Conservation (phyloP, 2,797 vertebrate species). For the Odontamblyopus rebecca region DNA sequence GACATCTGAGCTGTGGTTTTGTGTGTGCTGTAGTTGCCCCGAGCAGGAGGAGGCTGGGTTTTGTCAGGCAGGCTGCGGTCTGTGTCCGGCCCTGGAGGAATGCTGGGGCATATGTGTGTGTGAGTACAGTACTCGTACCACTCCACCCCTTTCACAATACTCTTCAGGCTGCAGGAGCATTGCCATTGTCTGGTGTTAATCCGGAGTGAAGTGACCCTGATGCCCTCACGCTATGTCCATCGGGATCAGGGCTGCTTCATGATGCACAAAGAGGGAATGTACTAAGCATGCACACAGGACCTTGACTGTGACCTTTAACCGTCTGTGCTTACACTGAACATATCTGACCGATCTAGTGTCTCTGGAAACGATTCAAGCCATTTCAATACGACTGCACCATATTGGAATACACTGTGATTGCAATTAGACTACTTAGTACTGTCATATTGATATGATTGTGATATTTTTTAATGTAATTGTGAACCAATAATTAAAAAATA, state of each 20-base stretch:
- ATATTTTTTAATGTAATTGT: no score
- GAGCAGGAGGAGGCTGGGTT: slow-evolving; percentile 14
- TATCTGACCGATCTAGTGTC: slow-evolving; percentile 13
- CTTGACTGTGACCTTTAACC: slow-evolving; percentile 37
- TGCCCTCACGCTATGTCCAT: slow-evolving; percentile 47
- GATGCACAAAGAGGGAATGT: slow-evolving; percentile 48
- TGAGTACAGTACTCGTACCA: slow-evolving; percentile 7
- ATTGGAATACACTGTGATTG: no score
- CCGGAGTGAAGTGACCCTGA: slow-evolving; percentile 55
- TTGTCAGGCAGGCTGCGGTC: slow-evolving; percentile 12
- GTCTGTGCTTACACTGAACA: slow-evolving; percentile 7
- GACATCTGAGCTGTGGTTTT: not conserved
- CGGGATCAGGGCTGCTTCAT: slow-evolving; percentile 34
- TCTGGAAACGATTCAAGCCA: slow-evolving; percentile 24
- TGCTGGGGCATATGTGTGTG: slow-evolving; percentile 10
- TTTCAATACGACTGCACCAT: not conserved
- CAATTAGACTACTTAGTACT: no score
- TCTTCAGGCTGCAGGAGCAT: slow-evolving; percentile 55
- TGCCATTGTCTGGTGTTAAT: slow-evolving; percentile 64
- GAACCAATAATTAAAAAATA: no score
- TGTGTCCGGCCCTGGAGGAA: slow-evolving; percentile 27
- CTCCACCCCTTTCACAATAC: slow-evolving; percentile 26
- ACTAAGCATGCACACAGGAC: slow-evolving; percentile 35
- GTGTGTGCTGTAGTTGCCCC: not conserved
- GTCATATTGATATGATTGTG: no score